Evolutionary conservation across 1,140 invertebrate genomes (phyloP), one percentile per base, ranked within the genome.

Genomic region (Drosophila pruinosa): DNA sequence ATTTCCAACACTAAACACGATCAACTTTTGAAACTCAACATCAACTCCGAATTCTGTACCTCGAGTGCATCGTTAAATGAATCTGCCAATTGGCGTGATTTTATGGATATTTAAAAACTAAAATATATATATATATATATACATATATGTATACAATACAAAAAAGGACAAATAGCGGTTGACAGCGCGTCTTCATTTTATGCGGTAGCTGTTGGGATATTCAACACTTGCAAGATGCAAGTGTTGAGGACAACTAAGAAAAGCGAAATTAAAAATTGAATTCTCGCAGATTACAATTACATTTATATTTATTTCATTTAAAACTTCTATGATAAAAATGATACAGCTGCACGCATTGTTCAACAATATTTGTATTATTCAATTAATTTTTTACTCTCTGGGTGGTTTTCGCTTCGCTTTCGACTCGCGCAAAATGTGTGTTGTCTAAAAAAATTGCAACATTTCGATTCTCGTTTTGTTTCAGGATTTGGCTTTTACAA

Each of bases 221-320:
- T 31, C 2, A 5, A 10, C 3, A 31, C 28, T 31, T 31, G 28
- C 28, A n/a, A n/a, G n/a, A n/a, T n/a, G n/a, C n/a, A n/a, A n/a
- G n/a, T n/a, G n/a, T n/a, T n/a, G n/a, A n/a, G 15, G 15, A 19
- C 14, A 39, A 17, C n/a, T n/a, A n/a, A 10, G 6, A 1, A 10
- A 14, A 36, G 10, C 4, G 10, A n/a, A n/a, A n/a, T 36, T n/a
- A 8, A 36, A 10, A 15, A 17, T 39, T 3, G 12, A 34, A 2
- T 34, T 10, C 31, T 12, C n/a, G n/a, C 2, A 2, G 2, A 54
- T 64, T 31, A 17, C 47, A 31, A 19, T 82, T 82, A 89, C 71
- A 89, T 82, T 88, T 89, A 89, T 65, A 72, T 88, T 86, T 86
- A 88, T 86, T 86, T 82, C 48, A 77, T 86, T 86, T 88, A 88